Base-by-base conservation (phyloP, 2,797 vertebrate species). In the Trematocara caparti region DNA sequence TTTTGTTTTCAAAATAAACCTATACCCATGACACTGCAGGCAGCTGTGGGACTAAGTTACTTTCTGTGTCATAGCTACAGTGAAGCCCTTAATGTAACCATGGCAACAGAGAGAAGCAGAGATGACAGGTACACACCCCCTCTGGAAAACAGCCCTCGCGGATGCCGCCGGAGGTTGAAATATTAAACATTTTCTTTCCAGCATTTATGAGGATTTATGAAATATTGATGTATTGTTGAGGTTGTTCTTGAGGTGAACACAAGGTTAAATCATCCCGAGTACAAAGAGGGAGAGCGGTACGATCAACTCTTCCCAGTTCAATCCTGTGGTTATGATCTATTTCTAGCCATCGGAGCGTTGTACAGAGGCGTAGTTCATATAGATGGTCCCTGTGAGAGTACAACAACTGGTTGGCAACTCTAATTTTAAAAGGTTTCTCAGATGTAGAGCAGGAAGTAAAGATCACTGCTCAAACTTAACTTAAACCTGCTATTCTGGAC, bases 1-100 rank as follows among this genome's bases (percentile, higher is more conserved):
- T 45, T 24, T 76, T 83, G 78, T 87, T 89, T 89, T 86, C 64
- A 82, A 73, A 79, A 76, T 57, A 81, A 87, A 34, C 30, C 40
- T 48, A 30, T 64, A 73, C 53, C 76, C 74, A 53, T 78, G 81
- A 84, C 76, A 57, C 76, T 51, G 45, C 49, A 32, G 40, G 47
- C 73, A 78, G 81, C 79, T 38, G 76, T 73, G 71, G 76, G 82
- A 89, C 48, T 80, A 15, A 66, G 81, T 75, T 71, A 82, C 82
- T 87, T 84, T 86, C 78, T 84, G 66, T 90, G 82, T 90, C 90
- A 83, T 79, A 86, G 73, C 83, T 82, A 76, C 66, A 73, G 76
- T 64, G 47, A 83, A 84, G 83, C 84, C 79, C 75, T 66, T 79
- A 79, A 84, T 83, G 90, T 94, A 86, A 84, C 94, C 86, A 93